Evolutionary conservation across 2,888 invertebrate genomes (phyloP).

Genomic region (Leptogaster cylindrica): DNA sequence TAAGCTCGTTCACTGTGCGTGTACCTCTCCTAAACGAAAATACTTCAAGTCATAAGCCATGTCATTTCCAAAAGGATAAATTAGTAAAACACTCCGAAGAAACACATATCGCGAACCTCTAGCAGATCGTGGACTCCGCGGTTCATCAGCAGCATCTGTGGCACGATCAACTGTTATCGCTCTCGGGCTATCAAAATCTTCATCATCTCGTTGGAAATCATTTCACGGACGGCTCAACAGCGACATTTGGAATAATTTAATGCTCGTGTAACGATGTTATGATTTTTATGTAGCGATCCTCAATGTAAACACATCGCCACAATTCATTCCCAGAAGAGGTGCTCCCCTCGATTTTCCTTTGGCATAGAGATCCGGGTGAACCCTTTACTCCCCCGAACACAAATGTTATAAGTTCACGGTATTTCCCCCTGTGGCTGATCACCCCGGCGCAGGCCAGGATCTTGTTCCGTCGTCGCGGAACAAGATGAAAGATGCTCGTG

Average conservation of each 20-base stretch:
- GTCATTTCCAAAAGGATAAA: too few relatives aligned
- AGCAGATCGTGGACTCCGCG: constrained; percentile 9
- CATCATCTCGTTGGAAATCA: constrained; percentile 24
- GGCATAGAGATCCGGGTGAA: not conserved
- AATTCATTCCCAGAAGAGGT: not conserved
- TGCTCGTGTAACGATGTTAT: constrained; percentile 1
- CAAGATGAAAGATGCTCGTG: not conserved
- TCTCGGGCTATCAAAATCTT: not conserved
- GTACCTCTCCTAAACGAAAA: too few relatives aligned
- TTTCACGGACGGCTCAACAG: constrained; percentile 19
- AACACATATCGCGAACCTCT: not conserved
- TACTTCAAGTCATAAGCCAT: too few relatives aligned
- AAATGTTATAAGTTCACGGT: constrained; percentile 7
- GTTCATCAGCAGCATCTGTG: constrained; percentile 22
- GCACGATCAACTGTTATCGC: constrained; percentile 8
- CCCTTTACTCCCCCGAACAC: not conserved
- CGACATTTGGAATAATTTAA: constrained; percentile 25
- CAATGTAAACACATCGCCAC: not conserved
- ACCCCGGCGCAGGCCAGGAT: not conserved
- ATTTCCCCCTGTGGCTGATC: not conserved
- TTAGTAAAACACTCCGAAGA: constrained; percentile 9
- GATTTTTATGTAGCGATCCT: constrained; percentile 22
- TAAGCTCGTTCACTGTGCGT: too few relatives aligned
- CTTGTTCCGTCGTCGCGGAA: not conserved
- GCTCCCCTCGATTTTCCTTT: not conserved